Conservation (phyloP, 2,113 vertebrate species). For the Leptobrachium ailaonicum region DNA sequence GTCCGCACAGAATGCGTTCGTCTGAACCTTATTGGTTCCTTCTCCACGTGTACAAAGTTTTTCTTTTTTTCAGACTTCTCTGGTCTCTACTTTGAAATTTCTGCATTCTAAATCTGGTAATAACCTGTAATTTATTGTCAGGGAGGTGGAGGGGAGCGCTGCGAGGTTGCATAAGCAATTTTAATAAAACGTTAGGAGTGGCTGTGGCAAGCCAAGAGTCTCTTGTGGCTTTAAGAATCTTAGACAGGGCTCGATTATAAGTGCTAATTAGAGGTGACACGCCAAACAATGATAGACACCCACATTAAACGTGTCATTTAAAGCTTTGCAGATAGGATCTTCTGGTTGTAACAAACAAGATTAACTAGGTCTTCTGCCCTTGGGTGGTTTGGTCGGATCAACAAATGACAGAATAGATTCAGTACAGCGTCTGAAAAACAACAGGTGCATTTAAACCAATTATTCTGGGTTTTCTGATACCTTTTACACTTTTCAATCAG, state of each 20-base stretch:
- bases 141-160: constrained; percentile 4
- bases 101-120: constrained; percentile 19
- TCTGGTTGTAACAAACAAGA: constrained; percentile 15
- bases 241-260: constrained; percentile 19
- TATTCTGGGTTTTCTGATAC: neutral
- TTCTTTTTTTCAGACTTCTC: neutral
- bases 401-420: constrained; percentile 7
- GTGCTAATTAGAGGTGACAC: constrained; percentile 38
- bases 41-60: neutral
- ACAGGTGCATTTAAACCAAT: constrained; percentile 2
- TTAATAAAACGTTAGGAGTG: constrained; percentile 28
- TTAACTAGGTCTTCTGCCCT: constrained; percentile 29
- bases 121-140: constrained; percentile 29
- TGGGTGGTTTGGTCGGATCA: neutral
- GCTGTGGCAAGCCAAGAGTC: constrained; percentile 31
- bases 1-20: no score
- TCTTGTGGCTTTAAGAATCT: constrained; percentile 34
- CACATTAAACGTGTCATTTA: constrained; percentile 42
- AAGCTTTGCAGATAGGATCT: constrained; percentile 43
- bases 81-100: constrained; percentile 29
- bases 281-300: constrained; percentile 20
- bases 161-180: constrained; percentile 21
- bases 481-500: no score
- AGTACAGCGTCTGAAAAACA: neutral
- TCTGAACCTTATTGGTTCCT: constrained; percentile 13